Conservation (phyloP, 2,888 invertebrate species). For the Cetonia aurata region DNA sequence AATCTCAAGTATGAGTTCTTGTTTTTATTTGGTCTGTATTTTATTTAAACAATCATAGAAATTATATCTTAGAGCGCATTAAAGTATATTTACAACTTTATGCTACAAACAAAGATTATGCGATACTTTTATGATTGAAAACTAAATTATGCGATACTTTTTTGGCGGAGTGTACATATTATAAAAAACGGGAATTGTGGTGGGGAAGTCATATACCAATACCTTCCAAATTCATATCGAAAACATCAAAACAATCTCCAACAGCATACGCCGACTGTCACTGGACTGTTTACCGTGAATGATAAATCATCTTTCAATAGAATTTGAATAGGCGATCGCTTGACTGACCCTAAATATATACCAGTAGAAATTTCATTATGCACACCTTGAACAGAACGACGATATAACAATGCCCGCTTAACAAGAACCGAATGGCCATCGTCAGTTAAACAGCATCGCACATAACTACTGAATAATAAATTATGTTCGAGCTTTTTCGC, state of each 20-base stretch:
- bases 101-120: no score
- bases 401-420: constrained; percentile 25
- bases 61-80: no score
- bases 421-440: constrained; percentile 30
- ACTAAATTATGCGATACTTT: no score
- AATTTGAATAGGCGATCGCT: constrained; percentile 48
- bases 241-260: background rate
- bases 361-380: constrained; percentile 2
- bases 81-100: no score
- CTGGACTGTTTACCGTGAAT: constrained; percentile 33
- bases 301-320: constrained; percentile 50
- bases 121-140: no score
- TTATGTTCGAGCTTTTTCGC: constrained; percentile 13
- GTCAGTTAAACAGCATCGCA: background rate
- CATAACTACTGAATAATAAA: constrained; percentile 31
- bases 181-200: no score
- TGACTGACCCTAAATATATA: constrained; percentile 42
- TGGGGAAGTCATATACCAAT: no score
- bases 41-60: no score
- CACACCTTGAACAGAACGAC: background rate
- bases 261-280: constrained; percentile 28
- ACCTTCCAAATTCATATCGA: no score
- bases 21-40: no score
- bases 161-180: no score
- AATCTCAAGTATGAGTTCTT: no score